Conservation (phyloP, 1,140 invertebrate species). For the Eumaeus atala region DNA sequence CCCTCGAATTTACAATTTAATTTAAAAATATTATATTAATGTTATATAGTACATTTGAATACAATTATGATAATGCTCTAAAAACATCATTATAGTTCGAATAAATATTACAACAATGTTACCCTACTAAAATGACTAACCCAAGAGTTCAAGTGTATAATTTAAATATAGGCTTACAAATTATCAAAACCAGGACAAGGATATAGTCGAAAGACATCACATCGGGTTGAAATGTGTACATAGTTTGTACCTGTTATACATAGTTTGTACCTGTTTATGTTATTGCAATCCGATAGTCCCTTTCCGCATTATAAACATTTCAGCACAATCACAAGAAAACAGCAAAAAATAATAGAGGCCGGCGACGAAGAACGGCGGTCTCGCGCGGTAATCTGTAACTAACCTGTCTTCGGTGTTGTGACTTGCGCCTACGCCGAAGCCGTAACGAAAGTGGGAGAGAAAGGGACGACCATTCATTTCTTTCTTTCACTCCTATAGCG, state of each 20-base stretch:
- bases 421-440: slow-evolving; percentile 33
- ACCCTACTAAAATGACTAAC: not conserved
- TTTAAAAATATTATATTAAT: too few species aligned
- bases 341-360: not conserved
- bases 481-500: slow-evolving; percentile 52
- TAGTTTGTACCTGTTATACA: slow-evolving; percentile 15
- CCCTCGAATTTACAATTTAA: too few species aligned
- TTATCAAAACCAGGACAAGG: slow-evolving; percentile 66
- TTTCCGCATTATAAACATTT: slow-evolving; percentile 21
- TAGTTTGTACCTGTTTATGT: slow-evolving; percentile 16
- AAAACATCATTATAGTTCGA: not conserved
- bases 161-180: slow-evolving; percentile 48
- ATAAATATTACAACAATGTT: not conserved
- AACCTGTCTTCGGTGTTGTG: slow-evolving; percentile 36
- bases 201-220: slow-evolving; percentile 18
- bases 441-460: slow-evolving; percentile 60
- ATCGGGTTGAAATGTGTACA: too few species aligned
- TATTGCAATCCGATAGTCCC: slow-evolving; percentile 3
- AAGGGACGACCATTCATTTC: slow-evolving; percentile 61
- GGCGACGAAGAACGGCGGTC: slow-evolving; percentile 27
- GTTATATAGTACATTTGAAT: too few species aligned
- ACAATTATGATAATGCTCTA: too few species aligned
- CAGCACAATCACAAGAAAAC: slow-evolving; percentile 58
- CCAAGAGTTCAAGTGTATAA: slow-evolving; percentile 31
- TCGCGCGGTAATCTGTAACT: slow-evolving; percentile 64